phyloP scores from a whole-genome alignment of 2,888 invertebrate genomes.

The Drosophila imparisetae region DNA sequence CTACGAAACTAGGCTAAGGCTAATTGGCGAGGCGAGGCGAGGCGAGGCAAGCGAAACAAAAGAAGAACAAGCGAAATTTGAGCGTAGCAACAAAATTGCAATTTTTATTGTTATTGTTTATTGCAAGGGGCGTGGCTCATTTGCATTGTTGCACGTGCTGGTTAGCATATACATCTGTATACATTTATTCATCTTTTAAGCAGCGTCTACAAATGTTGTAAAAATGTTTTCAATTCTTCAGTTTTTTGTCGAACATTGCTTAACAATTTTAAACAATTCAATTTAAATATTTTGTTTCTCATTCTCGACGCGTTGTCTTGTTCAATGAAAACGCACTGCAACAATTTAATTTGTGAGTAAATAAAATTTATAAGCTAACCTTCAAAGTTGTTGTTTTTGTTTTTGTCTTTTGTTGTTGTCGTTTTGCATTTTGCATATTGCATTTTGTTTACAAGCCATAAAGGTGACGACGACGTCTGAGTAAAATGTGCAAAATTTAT shows the following conservation, averaged over 20 bases:
- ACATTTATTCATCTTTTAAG: background rate
- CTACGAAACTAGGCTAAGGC: conserved; percentile 57
- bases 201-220: background rate
- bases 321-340: conserved; percentile 56
- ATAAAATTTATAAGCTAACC: conserved; percentile 67
- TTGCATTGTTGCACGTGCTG: conserved; percentile 52
- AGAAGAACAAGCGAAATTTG: conserved; percentile 4
- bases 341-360: conserved; percentile 62
- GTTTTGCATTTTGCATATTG: conserved; percentile 38
- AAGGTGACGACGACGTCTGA: conserved; percentile 38
- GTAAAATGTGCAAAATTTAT: conserved; percentile 30
- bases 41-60: background rate
- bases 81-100: conserved; percentile 24
- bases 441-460: conserved; percentile 66
- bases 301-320: conserved; percentile 42
- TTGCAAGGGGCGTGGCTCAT: conserved; percentile 18
- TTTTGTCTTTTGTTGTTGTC: conserved; percentile 21
- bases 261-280: conserved; percentile 38
- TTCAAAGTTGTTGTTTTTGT: conserved; percentile 44
- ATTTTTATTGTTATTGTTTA: conserved; percentile 8
- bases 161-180: background rate
- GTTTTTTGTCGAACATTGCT: conserved; percentile 19
- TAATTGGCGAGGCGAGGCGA: conserved; percentile 13
- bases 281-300: conserved; percentile 33
- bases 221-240: conserved; percentile 9